These are phyloP conservation scores for Rhaphigaster nebulosa DNA, from an alignment of 2,888 invertebrate species.

Conservation along the genomic window DNA sequence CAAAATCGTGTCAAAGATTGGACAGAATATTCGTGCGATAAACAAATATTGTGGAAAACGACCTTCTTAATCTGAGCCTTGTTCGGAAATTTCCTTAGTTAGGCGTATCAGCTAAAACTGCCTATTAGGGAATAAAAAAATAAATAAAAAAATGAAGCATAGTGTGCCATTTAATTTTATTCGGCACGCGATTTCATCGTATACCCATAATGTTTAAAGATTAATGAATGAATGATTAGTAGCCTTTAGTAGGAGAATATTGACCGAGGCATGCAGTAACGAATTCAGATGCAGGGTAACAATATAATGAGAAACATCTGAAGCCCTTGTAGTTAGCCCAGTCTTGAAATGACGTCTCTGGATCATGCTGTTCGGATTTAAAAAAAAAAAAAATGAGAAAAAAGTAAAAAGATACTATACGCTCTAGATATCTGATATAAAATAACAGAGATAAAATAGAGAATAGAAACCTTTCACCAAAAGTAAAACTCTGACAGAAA, in stretches of 20 bases:
- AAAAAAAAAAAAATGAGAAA: not conserved
- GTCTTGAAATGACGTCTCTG: too few relatives aligned
- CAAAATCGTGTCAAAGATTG: not conserved
- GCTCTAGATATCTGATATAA: too few relatives aligned
- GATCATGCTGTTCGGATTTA: too few relatives aligned
- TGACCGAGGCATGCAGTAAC: not conserved
- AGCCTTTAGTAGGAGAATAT: not conserved
- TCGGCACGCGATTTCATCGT: not conserved
- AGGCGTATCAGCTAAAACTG: not conserved
- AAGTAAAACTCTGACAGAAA: too few relatives aligned
- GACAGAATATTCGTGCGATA: not conserved
- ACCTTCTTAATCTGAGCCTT: not conserved
- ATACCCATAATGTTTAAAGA: not conserved
- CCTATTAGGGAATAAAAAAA: not conserved
- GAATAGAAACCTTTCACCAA: too few relatives aligned
- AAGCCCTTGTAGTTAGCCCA: not conserved
- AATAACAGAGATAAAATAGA: too few relatives aligned
- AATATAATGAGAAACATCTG: not conserved
- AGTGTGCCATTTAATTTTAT: not conserved
- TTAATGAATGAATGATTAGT: not conserved
- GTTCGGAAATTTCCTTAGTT: not conserved
- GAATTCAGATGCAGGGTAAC: not conserved
- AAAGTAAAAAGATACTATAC: too few relatives aligned
- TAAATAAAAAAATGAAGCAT: too few relatives aligned
- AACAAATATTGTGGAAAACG: not conserved